Evolutionary conservation across 2,888 invertebrate genomes (phyloP).

Genomic region (Chloroclystis v-ata): DNA sequence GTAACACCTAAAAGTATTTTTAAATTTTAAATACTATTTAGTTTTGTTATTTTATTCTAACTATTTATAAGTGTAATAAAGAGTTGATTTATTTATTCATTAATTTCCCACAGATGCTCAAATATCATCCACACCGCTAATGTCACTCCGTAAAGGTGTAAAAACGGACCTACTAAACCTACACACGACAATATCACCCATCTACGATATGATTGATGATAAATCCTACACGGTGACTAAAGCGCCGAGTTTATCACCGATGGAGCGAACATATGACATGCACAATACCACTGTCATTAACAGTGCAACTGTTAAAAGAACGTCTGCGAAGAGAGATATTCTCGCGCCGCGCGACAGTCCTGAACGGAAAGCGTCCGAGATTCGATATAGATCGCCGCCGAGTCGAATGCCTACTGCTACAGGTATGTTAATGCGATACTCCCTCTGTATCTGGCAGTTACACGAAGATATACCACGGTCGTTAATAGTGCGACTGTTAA

Average conservation of each 20-base stretch:
- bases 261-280: slow-evolving; percentile 49
- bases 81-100: too few species aligned
- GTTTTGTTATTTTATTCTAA: too few species aligned
- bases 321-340: slow-evolving; percentile 56
- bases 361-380: slow-evolving; percentile 36
- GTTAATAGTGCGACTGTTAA: slow-evolving; percentile 62
- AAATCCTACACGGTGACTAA: slow-evolving; percentile 56
- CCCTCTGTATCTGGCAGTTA: neutral
- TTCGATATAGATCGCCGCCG: slow-evolving; percentile 29
- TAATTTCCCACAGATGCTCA: slow-evolving; percentile 46
- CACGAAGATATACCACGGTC: slow-evolving; percentile 49
- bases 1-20: too few species aligned
- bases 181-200: slow-evolving; percentile 67
- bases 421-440: slow-evolving; percentile 34
- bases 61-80: too few species aligned
- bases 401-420: slow-evolving; percentile 37
- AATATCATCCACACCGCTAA: slow-evolving; percentile 65
- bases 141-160: slow-evolving; percentile 40
- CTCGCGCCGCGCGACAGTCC: slow-evolving; percentile 45
- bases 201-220: slow-evolving; percentile 58
- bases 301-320: slow-evolving; percentile 56
- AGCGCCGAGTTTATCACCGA: slow-evolving; percentile 29
- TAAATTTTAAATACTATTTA: too few species aligned
- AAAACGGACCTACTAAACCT: slow-evolving; percentile 53
- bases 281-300: slow-evolving; percentile 55